These are phyloP conservation scores for Triops longicaudatus DNA, from an alignment of 1,140 invertebrate genomes.

Conservation along the genomic window DNA sequence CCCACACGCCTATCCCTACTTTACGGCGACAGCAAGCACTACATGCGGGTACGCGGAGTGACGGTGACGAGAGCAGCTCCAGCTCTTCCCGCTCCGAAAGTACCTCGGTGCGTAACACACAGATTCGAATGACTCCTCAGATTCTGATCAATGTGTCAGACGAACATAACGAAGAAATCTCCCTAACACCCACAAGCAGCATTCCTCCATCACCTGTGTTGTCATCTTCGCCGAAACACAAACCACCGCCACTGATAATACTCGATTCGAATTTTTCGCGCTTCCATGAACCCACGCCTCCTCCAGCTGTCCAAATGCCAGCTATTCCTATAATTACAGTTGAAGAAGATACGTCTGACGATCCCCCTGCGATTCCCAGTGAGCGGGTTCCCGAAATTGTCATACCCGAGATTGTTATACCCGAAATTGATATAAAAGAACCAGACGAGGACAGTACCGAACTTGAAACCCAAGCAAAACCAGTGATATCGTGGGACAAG, in stretches of 20 bases:
- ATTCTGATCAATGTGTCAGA: slow-evolving; percentile 9
- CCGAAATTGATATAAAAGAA: background rate
- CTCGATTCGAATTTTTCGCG: slow-evolving; percentile 31
- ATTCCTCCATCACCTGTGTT: slow-evolving; percentile 23
- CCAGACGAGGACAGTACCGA: background rate
- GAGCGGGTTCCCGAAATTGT: background rate
- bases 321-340: background rate
- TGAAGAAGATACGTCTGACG: background rate
- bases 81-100: background rate
- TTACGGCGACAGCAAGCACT: slow-evolving; percentile 36
- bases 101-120: background rate
- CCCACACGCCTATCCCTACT: slow-evolving; percentile 54
- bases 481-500: slow-evolving; percentile 15
- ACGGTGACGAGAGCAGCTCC: background rate
- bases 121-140: background rate
- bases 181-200: background rate
- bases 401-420: background rate
- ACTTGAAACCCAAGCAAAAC: background rate
- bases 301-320: background rate
- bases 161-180: background rate
- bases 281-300: slow-evolving; percentile 25
- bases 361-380: no score
- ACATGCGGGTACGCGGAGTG: background rate
- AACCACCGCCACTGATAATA: slow-evolving; percentile 33
- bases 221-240: slow-evolving; percentile 33